Base-by-base conservation (phyloP, 2,797 vertebrate genomes). In the Acanthornis magna region DNA sequence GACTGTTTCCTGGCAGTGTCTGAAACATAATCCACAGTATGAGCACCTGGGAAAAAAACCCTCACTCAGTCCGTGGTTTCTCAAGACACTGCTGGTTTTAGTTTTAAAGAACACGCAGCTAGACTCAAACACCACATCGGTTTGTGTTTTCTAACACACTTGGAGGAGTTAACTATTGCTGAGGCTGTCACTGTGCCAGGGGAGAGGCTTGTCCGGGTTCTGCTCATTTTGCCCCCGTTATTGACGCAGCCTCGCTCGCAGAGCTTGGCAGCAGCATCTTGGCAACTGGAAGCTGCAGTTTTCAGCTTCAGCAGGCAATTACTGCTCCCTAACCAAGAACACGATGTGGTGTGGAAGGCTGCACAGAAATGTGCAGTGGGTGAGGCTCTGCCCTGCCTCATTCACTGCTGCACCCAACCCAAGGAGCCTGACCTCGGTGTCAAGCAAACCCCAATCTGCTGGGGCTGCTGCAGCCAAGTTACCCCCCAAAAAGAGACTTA, bases 1-100 rank as follows among this genome's bases (percentile, higher is more conserved):
- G 51, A 65, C 86, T 85, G 89, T 70, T 93, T 94, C 43, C 88
- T 94, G 92, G 75, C 87, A 88, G 20, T 8, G 26, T 30, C 78
- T 94, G 89, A 73, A 91, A 68, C 65, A 62, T 34, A 94, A 71
- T 50, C 81, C 85, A 81, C 73, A 78, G 34, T 8, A 36, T 0
- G 2, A 48, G 8, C 83, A 91, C 67, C 67, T 74, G 67, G 85
- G 26, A 13, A 78, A 73, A 70, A 18, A 48, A 43, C 11, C 23
- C 55, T 67, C 10, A 5, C 27, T 74, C 18, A 26, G 27, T 2
- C 20, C 9, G 0, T 5, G 27, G 57, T 34, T 89, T 80, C 50
- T 66, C 0, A 1, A 85, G 55, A 54, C 6, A 29, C 5, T 4
- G 11, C 10, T 80, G 57, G 30, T 23, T 79, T 85, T 43, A 21